Percentiles rank a stretch among this genome's conserved stretches.
These are phyloP conservation scores for Prunella himalayana DNA, from an alignment of 2,113 vertebrate species.

Conservation along the genomic window DNA sequence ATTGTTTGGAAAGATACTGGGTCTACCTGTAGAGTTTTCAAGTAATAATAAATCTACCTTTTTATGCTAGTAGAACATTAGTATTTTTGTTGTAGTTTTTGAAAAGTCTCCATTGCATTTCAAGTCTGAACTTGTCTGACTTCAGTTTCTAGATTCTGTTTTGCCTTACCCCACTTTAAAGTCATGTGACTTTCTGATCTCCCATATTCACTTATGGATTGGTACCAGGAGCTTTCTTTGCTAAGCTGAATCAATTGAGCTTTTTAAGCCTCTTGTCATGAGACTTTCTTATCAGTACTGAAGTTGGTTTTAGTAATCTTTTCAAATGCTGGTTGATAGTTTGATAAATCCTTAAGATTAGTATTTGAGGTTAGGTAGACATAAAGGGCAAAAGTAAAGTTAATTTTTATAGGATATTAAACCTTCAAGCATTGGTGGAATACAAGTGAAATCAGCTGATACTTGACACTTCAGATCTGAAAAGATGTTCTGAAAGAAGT, in stretches of 20 bases:
- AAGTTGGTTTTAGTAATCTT: not conserved
- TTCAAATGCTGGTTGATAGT: not conserved
- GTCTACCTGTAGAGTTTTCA: not conserved
- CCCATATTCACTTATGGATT: not conserved
- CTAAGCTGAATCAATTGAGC: not conserved
- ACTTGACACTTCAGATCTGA: not conserved
- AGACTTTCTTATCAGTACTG: not conserved
- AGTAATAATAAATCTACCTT: not conserved
- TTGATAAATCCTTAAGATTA: not conserved
- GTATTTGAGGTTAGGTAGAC: not conserved
- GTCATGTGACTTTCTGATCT: not conserved
- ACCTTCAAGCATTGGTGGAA: not conserved
- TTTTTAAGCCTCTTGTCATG: not conserved
- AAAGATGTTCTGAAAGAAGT: not conserved
- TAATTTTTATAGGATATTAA: not conserved
- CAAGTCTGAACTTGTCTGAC: not conserved
- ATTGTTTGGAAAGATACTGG: not conserved
- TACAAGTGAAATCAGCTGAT: not conserved
- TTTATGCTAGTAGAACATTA: not conserved
- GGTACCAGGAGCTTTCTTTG: not conserved
- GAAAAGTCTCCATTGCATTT: not conserved
- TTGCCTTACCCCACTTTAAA: not conserved
- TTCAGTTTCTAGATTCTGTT: not conserved
- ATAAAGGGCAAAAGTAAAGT: not conserved
- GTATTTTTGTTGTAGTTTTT: not conserved